Percentiles rank a stretch among this genome's conserved stretches.
phyloP scores from a whole-genome alignment of 2,888 invertebrate species.

The Caenorhabditis sp. region DNA sequence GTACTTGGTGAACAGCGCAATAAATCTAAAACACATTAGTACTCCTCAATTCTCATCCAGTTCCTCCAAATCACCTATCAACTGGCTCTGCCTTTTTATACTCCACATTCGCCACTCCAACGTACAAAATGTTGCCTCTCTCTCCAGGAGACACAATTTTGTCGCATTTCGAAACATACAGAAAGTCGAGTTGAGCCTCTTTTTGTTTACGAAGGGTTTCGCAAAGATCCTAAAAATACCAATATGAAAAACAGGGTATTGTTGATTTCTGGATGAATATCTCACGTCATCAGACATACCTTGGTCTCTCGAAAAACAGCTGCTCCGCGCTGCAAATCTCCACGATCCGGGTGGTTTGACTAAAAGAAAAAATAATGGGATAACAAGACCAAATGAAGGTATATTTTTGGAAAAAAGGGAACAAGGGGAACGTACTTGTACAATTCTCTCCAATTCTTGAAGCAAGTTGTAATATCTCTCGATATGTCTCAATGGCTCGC shows the following conservation, averaged over 20 bases:
- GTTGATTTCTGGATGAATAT: neutral
- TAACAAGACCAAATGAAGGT: too few relatives aligned
- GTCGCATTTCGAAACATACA: conserved; percentile 92
- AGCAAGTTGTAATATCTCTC: conserved; percentile 92
- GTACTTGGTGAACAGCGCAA: conserved; percentile 93
- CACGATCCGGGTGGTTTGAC: conserved; percentile 95
- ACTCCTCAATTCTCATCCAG: neutral
- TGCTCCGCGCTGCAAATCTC: conserved; percentile 96
- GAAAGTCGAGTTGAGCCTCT: conserved; percentile 95
- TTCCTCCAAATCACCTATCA: conserved; percentile 71
- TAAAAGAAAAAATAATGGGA: conserved; percentile 69
- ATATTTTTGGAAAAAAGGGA: conserved; percentile 1
- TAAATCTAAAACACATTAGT: conserved; percentile 87
- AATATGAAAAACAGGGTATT: neutral
- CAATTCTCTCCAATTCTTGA: conserved; percentile 95
- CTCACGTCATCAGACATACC: conserved; percentile 87
- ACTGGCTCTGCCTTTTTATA: conserved; percentile 88
- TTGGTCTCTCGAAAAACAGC: conserved; percentile 96
- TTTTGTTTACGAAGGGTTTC: conserved; percentile 93
- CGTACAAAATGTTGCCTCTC: conserved; percentile 88
- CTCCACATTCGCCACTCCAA: conserved; percentile 62
- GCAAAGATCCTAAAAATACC: conserved; percentile 88
- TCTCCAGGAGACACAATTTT: conserved; percentile 89
- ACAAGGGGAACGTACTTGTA: conserved; percentile 88
- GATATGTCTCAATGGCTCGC: conserved; percentile 94